Conservation (phyloP, 2,888 invertebrate species). For the Ischnus inquisitorius region DNA sequence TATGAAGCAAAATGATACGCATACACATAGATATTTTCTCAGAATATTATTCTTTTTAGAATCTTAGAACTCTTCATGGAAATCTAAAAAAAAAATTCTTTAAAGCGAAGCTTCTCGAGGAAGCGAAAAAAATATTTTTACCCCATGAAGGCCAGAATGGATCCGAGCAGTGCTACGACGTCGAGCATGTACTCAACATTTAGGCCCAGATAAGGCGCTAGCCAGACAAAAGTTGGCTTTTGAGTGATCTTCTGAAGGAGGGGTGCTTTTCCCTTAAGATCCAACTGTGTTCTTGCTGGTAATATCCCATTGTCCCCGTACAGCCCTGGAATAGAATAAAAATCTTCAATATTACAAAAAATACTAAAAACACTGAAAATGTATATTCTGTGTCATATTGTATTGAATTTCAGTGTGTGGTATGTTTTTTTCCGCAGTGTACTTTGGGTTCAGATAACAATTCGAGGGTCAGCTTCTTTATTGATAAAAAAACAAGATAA, state of each 20-base stretch:
- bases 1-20: no score
- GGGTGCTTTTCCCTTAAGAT: constrained; percentile 85
- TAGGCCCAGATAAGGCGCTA: constrained; percentile 89
- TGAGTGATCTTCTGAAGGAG: constrained; percentile 87
- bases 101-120: no score
- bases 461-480: no score
- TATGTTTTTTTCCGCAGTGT: no score
- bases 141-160: constrained; percentile 89
- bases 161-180: constrained; percentile 88
- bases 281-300: constrained; percentile 87
- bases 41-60: no score
- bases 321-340: constrained; percentile 90
- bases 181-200: constrained; percentile 90
- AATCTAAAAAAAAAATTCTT: no score
- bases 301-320: constrained; percentile 92
- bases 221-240: constrained; percentile 89
- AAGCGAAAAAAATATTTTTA: constrained; percentile 82
- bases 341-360: constrained; percentile 61
- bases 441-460: no score
- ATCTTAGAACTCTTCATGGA: no score
- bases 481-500: no score
- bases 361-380: not conserved
- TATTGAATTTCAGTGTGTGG: not conserved
- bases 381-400: not conserved
- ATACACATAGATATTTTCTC: no score